Base-by-base conservation (phyloP, 2,888 invertebrate species). In the Drosophila kuntzei region DNA sequence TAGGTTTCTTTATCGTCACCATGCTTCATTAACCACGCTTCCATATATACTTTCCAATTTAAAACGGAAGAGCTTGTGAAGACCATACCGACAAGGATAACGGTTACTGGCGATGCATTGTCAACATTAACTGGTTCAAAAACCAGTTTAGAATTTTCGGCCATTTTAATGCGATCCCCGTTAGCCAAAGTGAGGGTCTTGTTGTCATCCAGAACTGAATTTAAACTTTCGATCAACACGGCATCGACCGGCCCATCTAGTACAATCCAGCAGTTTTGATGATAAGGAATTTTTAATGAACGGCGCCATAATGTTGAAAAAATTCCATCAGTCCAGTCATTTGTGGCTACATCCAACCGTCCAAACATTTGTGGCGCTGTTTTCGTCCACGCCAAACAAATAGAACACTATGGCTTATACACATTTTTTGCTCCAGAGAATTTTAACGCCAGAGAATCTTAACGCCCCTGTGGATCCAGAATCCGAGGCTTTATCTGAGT, bases 341-440 rank as follows among this genome's bases (percentile, higher is more conserved):
- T 98, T 0, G 98, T 98, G 0, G 97, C 96, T 0, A 96, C 97
- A 91, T 98, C 98, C 37, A 98, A 93, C 39, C 95, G 94, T 0
- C 97, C 97, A 92, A 97, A 98, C 96, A 98, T 98, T 94, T 98
- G 97, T 0, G 97, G 95, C 0, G 97, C 97, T 22, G 97, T 97
- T 73, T n/a, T n/a, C n/a, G n/a, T n/a, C n/a, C n/a, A n/a, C n/a
- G n/a, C n/a, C n/a, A n/a, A n/a, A n/a, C n/a, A n/a, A n/a, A n/a
- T n/a, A n/a, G n/a, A n/a, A n/a, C n/a, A n/a, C n/a, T n/a, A n/a
- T n/a, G n/a, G n/a, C n/a, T n/a, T n/a, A n/a, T n/a, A n/a, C n/a
- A n/a, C n/a, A n/a, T n/a, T n/a, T n/a, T n/a, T n/a, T n/a, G n/a
- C n/a, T n/a, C n/a, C n/a, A n/a, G n/a, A n/a, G n/a, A n/a, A n/a